These are phyloP conservation scores for Nycticorax nycticorax DNA, from an alignment of 2,113 vertebrate genomes.

Conservation along the genomic window DNA sequence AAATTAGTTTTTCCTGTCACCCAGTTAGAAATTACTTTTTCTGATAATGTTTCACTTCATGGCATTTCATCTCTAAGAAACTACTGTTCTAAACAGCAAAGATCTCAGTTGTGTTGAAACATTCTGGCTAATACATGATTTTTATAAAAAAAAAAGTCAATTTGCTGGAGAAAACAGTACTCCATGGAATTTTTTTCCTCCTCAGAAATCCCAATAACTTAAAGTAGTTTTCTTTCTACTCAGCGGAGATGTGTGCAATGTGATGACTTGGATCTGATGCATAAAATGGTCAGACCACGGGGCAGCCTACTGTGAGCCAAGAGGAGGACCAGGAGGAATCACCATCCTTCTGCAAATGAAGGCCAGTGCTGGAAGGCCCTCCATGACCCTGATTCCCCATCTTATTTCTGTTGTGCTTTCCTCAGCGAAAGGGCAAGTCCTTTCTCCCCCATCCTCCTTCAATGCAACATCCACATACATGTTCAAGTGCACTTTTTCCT, in stretches of 20 bases:
- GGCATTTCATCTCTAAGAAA: neutral
- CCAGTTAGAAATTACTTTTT: neutral
- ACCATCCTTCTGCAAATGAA: neutral
- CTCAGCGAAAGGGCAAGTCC: neutral
- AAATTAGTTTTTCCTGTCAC: neutral
- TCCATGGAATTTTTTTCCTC: neutral
- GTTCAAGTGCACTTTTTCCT: neutral
- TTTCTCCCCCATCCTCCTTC: neutral
- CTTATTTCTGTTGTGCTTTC: neutral
- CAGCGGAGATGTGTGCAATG: neutral
- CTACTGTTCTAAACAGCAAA: neutral
- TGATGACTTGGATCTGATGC: neutral
- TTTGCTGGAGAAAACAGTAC: neutral
- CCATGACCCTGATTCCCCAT: fast-evolving
- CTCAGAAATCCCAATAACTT: neutral
- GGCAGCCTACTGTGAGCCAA: neutral
- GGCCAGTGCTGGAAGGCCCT: neutral
- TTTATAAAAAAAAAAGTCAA: neutral
- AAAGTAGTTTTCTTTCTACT: neutral
- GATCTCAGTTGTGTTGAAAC: neutral
- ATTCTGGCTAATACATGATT: neutral
- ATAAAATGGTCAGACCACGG: neutral
- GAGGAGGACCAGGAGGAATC: neutral
- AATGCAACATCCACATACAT: neutral
- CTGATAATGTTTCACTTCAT: neutral